These are phyloP conservation scores for Patiria pectinifera DNA, from an alignment of 53 echinoderm and acorn worm species.

Conservation along the genomic window DNA sequence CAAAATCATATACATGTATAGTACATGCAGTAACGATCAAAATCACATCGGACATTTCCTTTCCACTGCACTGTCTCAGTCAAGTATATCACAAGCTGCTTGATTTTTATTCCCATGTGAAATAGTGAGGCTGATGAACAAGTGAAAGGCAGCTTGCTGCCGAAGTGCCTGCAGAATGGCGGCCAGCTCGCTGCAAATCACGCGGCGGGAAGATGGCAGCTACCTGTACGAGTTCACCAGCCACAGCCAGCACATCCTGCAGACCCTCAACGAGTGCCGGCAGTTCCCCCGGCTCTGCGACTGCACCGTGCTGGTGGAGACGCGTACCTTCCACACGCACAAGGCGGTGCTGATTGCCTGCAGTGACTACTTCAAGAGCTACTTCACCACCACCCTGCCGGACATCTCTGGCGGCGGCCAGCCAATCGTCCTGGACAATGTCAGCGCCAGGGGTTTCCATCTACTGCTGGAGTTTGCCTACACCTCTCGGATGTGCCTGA, in stretches of 20 bases:
- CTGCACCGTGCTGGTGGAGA: constrained; percentile 73
- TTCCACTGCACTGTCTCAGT: too few relatives aligned
- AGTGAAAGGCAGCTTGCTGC: not conserved
- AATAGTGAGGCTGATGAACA: not conserved
- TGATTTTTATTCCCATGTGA: not conserved
- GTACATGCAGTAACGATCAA: too few relatives aligned
- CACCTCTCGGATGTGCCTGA: constrained; percentile 79
- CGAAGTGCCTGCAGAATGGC: constrained; percentile 41
- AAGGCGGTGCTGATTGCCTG: constrained; percentile 82
- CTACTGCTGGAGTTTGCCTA: constrained; percentile 89
- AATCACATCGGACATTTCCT: too few relatives aligned
- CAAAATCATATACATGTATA: too few relatives aligned
- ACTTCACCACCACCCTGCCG: constrained; percentile 59
- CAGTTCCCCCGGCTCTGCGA: constrained; percentile 84
- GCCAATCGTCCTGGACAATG: constrained; percentile 61
- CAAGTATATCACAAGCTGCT: not conserved
- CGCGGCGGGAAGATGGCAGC: constrained; percentile 70
- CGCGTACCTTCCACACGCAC: constrained; percentile 79
- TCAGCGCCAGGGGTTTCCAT: constrained; percentile 74
- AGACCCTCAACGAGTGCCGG: constrained; percentile 81
- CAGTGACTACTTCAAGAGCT: constrained; percentile 83
- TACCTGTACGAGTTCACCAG: constrained; percentile 72
- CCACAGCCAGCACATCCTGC: constrained; percentile 77
- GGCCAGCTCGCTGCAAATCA: constrained; percentile 75
- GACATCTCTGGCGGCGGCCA: constrained; percentile 37